Evolutionary conservation across 2,888 invertebrate species (phyloP).

Genomic region (Ichneumon xanthorius): DNA sequence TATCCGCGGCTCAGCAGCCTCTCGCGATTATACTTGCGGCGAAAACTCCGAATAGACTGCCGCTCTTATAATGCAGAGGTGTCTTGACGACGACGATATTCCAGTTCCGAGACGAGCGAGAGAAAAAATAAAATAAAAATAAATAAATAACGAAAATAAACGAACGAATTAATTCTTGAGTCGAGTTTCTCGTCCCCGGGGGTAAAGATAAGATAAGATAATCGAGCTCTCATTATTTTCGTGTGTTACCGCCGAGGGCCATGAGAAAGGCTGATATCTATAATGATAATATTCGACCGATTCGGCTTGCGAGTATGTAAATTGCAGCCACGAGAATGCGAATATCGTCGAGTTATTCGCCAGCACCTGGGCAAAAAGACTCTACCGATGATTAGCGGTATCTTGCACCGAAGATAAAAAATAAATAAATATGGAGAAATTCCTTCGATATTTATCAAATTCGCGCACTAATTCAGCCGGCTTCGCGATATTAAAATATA

Average conservation of each 20-base stretch:
- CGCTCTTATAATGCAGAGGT: slow-evolving; percentile 7
- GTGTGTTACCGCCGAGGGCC: slow-evolving; percentile 21
- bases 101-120: slow-evolving; percentile 37
- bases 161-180: slow-evolving; percentile 23
- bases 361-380: slow-evolving; percentile 6
- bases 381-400: background rate
- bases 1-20: slow-evolving; percentile 28
- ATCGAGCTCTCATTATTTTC: slow-evolving; percentile 58
- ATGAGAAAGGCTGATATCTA: slow-evolving; percentile 33
- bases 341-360: slow-evolving; percentile 26
- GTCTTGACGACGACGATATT: slow-evolving; percentile 51
- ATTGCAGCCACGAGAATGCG: background rate
- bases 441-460: slow-evolving; percentile 16
- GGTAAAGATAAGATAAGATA: slow-evolving; percentile 63
- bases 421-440: background rate
- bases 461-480: background rate
- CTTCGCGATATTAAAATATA: background rate
- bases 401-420: slow-evolving; percentile 1
- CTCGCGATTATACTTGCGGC: slow-evolving; percentile 37
- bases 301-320: slow-evolving; percentile 29
- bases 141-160: background rate
- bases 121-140: slow-evolving; percentile 9
- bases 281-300: slow-evolving; percentile 30
- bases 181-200: slow-evolving; percentile 53
- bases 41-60: slow-evolving; percentile 11